phyloP scores from a whole-genome alignment of 2,113 vertebrate species.

The Montifringilla adamsi region DNA sequence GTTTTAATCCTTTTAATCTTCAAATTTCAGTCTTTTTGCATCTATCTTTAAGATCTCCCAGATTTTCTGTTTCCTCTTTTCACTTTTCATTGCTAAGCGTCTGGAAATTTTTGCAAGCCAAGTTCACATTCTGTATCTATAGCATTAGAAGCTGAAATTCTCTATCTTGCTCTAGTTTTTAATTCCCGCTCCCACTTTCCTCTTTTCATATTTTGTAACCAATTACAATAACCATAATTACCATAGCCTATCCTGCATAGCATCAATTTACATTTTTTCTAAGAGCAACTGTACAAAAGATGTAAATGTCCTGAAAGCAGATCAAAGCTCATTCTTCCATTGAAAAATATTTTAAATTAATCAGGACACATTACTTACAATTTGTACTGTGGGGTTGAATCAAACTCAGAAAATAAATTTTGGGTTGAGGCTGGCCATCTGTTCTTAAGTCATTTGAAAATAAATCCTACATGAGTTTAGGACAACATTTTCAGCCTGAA shows the following conservation, averaged over 20 bases:
- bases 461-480: not conserved
- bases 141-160: not conserved
- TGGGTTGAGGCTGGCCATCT: not conserved
- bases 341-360: constrained; percentile 13
- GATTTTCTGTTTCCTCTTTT: constrained; percentile 3
- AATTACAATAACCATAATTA: constrained; percentile 25
- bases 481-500: not conserved
- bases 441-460: not conserved
- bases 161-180: constrained; percentile 23
- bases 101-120: constrained; percentile 20
- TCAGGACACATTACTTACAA: constrained; percentile 2
- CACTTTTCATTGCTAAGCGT: not conserved
- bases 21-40: not conserved
- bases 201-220: constrained; percentile 18
- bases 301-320: constrained; percentile 40
- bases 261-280: constrained; percentile 34
- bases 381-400: not conserved
- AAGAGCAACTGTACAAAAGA: not conserved
- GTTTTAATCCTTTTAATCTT: not conserved
- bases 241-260: not conserved
- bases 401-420: not conserved
- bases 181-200: not conserved
- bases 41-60: not conserved
- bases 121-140: not conserved
- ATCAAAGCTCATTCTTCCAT: constrained; percentile 35